phyloP scores from a whole-genome alignment of 2,888 invertebrate species.

The Caenorhabditis uteleia region DNA sequence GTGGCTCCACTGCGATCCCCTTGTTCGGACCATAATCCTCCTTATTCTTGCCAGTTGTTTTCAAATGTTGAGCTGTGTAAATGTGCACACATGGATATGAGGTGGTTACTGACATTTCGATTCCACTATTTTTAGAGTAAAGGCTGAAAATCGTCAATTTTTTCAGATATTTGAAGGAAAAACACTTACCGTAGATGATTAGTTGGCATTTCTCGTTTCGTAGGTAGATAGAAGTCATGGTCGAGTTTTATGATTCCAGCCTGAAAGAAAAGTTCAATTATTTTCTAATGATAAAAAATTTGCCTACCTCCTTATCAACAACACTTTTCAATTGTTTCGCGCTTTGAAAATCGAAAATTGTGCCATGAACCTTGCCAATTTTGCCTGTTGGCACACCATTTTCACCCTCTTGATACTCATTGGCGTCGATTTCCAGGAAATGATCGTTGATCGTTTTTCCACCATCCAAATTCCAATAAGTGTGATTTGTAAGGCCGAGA shows the following conservation, averaged over 20 bases:
- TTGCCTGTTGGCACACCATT: conserved; percentile 38
- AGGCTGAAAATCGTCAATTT: conserved; percentile 23
- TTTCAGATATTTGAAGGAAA: neutral
- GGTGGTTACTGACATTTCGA: conserved; percentile 44
- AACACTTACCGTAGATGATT: neutral
- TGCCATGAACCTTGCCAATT: conserved; percentile 8
- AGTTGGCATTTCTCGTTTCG: neutral
- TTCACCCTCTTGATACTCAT: conserved; percentile 41
- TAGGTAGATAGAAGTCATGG: neutral
- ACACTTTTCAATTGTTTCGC: conserved; percentile 3
- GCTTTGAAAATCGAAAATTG: conserved; percentile 17
- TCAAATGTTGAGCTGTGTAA: conserved; percentile 40
- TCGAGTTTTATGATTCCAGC: neutral
- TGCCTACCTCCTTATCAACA: neutral
- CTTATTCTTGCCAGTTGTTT: conserved; percentile 21
- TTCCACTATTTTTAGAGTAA: conserved; percentile 42
- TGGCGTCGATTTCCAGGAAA: conserved; percentile 32
- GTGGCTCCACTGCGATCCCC: conserved; percentile 54
- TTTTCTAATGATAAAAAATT: neutral
- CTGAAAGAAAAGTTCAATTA: neutral
- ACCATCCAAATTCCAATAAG: conserved; percentile 57
- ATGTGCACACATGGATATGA: conserved; percentile 53
- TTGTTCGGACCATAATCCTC: conserved; percentile 30
- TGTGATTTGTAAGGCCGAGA: conserved; percentile 49
- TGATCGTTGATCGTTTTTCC: conserved; percentile 32